A percentile compares a stretch with the other conserved stretches of the same genome.
phyloP scores from a whole-genome alignment of 2,797 vertebrate genomes.

The Hyperoplus lanceolatus region DNA sequence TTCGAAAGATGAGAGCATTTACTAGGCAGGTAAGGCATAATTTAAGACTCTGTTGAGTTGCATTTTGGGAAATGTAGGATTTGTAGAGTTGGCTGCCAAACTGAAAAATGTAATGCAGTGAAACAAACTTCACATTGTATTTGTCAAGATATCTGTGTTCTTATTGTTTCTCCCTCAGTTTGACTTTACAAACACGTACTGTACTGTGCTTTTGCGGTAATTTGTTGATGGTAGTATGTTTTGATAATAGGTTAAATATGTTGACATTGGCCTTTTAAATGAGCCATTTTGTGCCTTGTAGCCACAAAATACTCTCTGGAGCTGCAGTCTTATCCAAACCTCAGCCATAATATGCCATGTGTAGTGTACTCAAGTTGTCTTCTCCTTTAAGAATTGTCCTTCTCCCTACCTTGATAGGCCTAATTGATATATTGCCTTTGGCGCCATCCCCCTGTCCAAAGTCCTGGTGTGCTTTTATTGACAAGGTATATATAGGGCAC shows the following conservation, averaged over 20 bases:
- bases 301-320: not conserved
- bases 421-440: constrained; percentile 11
- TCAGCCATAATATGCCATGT: not conserved
- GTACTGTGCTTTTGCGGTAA: too few species aligned
- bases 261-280: not conserved
- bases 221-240: not conserved
- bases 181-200: not conserved
- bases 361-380: not conserved
- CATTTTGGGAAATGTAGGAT: not conserved
- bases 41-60: not conserved
- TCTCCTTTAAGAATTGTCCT: constrained; percentile 48
- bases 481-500: constrained; percentile 52
- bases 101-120: not conserved
- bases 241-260: not conserved
- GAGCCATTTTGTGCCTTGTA: not conserved
- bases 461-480: constrained; percentile 51
- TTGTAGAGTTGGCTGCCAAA: not conserved
- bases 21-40: not conserved
- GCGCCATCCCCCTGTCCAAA: constrained; percentile 61
- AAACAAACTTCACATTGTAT: not conserved
- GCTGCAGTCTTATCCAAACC: not conserved
- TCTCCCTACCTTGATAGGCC: constrained; percentile 16
- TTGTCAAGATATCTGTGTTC: not conserved
- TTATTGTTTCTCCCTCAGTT: not conserved
- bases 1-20: not conserved